phyloP scores from a whole-genome alignment of 2,797 vertebrate genomes.

The Helarctos malayanus region DNA sequence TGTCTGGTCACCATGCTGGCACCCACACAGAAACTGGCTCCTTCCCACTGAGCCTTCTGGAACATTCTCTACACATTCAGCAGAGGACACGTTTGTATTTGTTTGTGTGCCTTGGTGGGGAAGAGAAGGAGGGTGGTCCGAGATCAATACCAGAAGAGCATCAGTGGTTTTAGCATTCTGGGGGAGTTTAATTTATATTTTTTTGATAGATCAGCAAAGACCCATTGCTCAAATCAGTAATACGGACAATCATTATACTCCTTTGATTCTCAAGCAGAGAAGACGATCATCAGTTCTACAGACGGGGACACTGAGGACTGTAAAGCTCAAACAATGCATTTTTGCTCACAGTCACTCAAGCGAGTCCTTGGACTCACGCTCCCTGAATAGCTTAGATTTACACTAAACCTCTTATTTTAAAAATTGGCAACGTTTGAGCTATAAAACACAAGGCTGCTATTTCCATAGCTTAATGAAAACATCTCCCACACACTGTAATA shows the following conservation, averaged over 20 bases:
- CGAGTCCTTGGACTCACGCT: constrained; percentile 29
- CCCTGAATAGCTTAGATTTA: constrained; percentile 60
- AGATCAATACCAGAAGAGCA: not conserved
- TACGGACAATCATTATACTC: not conserved
- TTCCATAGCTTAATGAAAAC: constrained; percentile 78
- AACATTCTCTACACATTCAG: not conserved
- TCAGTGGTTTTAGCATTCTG: not conserved
- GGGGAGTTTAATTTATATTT: not conserved
- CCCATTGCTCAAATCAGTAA: not conserved
- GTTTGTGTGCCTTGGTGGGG: not conserved
- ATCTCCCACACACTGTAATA: constrained; percentile 71
- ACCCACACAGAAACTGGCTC: not conserved
- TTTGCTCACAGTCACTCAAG: not conserved
- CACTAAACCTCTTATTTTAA: constrained; percentile 70
- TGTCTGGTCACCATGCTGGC: not conserved
- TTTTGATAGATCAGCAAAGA: constrained; percentile 32
- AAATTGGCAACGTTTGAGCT: constrained; percentile 61
- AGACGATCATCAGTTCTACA: not conserved
- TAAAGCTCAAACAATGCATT: not conserved
- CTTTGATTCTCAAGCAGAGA: constrained; percentile 25
- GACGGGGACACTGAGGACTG: not conserved
- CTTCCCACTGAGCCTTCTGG: not conserved
- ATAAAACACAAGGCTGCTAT: constrained; percentile 75
- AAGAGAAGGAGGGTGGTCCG: not conserved
- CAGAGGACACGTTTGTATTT: not conserved